Percentiles rank a stretch among this genome's conserved stretches.
Evolutionary conservation across 2,888 invertebrate species (phyloP).

Genomic region (Oeneis ivallda): DNA sequence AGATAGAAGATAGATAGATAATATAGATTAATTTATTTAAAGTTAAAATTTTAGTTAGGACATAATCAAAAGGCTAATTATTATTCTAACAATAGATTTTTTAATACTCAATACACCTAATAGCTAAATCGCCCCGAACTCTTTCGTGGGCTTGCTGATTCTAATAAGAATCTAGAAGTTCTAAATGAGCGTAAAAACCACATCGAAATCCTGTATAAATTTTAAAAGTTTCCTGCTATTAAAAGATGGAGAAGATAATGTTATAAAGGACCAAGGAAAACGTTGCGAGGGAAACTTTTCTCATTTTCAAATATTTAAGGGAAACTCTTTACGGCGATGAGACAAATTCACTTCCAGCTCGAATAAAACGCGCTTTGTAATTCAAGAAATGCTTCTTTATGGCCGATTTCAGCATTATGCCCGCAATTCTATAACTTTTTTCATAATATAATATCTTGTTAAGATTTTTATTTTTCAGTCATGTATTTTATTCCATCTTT

Average conservation of each 20-base stretch:
- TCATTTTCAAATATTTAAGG: conserved; percentile 31
- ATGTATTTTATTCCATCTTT: background rate
- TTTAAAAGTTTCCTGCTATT: background rate
- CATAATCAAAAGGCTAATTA: too few relatives aligned
- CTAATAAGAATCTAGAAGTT: too few relatives aligned
- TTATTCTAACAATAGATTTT: too few relatives aligned
- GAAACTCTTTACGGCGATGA: conserved; percentile 30
- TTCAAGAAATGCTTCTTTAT: conserved; percentile 36
- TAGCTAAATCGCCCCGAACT: too few relatives aligned
- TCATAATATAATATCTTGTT: conserved; percentile 2
- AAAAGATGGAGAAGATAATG: background rate
- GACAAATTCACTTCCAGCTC: conserved; percentile 39
- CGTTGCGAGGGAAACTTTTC: conserved; percentile 25
- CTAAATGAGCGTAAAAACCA: too few relatives aligned
- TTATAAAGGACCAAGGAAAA: background rate
- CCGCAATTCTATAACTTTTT: conserved; percentile 15
- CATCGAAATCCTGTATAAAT: too few relatives aligned
- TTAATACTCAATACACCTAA: too few relatives aligned
- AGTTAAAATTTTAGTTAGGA: too few relatives aligned
- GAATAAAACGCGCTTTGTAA: conserved; percentile 36
- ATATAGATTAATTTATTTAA: too few relatives aligned
- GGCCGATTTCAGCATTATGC: conserved; percentile 28
- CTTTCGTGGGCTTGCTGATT: too few relatives aligned
- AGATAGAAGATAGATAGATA: too few relatives aligned
- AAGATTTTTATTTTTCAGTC: background rate